These are phyloP conservation scores for Teleopsis dalmanni DNA, from an alignment of 1,140 invertebrate genomes.

Conservation along the genomic window DNA sequence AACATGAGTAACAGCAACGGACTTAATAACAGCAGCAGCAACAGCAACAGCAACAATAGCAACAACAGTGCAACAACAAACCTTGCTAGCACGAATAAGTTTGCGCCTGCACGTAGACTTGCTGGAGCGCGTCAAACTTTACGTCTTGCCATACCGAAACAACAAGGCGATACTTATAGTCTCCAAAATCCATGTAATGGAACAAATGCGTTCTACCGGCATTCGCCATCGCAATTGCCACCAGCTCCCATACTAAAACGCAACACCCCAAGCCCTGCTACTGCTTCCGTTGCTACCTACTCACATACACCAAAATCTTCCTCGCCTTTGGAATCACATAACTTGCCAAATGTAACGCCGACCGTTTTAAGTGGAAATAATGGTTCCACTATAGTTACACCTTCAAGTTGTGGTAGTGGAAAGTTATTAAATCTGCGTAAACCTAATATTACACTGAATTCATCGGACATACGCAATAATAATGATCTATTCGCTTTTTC, in stretches of 20 bases:
- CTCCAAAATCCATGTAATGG: conserved; percentile 1
- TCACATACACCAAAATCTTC: conserved; percentile 25
- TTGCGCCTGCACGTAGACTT: conserved; percentile 41
- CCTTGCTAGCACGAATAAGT: conserved; percentile 13
- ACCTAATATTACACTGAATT: conserved; percentile 34
- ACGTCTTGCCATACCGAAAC: conserved; percentile 38
- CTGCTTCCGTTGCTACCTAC: not conserved
- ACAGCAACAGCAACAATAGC: conserved; percentile 1
- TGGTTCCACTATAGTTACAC: conserved; percentile 10
- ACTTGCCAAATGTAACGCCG: conserved; percentile 29
- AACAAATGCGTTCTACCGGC: conserved; percentile 12
- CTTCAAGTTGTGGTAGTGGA: conserved; percentile 9
- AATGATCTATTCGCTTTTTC: conserved; percentile 38
- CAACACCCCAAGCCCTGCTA: not conserved
- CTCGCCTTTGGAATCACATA: conserved; percentile 34
- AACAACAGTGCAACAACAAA: not conserved
- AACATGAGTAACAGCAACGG: not conserved
- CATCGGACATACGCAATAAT: conserved; percentile 31
- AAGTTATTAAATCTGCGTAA: conserved; percentile 35
- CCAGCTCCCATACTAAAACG: conserved; percentile 34
- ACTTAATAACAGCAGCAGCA: conserved; percentile 3
- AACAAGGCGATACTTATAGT: conserved; percentile 23
- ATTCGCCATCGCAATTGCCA: conserved; percentile 34
- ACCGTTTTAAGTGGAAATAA: conserved; percentile 12
- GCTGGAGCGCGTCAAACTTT: conserved; percentile 37